Conservation (phyloP, 2,888 invertebrate species). For the Malthinus seriepunctatus region DNA sequence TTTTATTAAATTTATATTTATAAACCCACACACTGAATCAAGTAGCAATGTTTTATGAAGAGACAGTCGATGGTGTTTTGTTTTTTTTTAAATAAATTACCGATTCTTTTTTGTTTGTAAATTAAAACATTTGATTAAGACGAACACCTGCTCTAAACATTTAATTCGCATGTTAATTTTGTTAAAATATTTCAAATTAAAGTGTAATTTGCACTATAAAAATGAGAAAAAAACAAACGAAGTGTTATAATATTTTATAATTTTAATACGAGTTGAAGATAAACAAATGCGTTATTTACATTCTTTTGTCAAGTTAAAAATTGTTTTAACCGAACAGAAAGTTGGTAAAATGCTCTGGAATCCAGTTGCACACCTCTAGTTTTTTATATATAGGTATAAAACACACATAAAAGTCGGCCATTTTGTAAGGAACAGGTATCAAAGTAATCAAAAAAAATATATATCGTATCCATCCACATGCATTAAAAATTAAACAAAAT, state of each 20-base stretch:
- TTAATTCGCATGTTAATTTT: too few species aligned
- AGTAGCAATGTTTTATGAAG: too few species aligned
- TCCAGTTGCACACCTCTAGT: slow-evolving; percentile 31
- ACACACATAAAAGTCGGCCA: slow-evolving; percentile 33
- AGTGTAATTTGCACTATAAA: too few species aligned
- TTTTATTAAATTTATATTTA: too few species aligned
- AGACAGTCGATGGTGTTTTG: too few species aligned
- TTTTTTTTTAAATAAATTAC: too few species aligned
- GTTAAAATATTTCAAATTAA: too few species aligned
- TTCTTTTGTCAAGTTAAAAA: slow-evolving; percentile 3
- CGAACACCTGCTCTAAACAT: too few species aligned
- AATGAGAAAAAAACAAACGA: too few species aligned
- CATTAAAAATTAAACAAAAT: slow-evolving; percentile 8
- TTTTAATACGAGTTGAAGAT: background rate
- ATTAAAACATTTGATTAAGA: too few species aligned
- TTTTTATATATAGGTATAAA: slow-evolving; percentile 34
- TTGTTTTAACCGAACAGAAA: background rate
- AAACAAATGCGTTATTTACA: background rate
- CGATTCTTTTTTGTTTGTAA: too few species aligned
- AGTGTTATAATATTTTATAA: background rate
- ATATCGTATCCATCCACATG: slow-evolving; percentile 10
- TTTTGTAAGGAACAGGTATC: slow-evolving; percentile 35
- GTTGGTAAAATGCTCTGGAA: slow-evolving; percentile 33
- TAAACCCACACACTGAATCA: too few species aligned
- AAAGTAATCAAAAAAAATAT: slow-evolving; percentile 24